Evolutionary conservation across 2,797 vertebrate species (phyloP), one percentile per base, ranked within the genome.

Genomic region (Lutjanus argentimaculatus): DNA sequence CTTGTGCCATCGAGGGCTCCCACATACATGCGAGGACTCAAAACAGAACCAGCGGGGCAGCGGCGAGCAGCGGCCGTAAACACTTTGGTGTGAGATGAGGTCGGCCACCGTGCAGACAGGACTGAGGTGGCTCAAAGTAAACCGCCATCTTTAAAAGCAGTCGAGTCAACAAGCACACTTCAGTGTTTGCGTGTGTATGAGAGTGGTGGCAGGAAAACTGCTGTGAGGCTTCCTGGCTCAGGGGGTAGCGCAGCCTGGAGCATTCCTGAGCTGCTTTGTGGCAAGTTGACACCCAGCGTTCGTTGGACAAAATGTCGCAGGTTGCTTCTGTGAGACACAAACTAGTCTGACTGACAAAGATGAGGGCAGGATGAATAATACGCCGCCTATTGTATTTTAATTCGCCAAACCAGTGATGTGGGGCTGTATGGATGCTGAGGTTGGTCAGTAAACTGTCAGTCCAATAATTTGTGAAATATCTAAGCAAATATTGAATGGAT

Each of bases 231-330:
- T 91, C 88, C 85, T 87, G 86, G 49, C 36, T 83, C 51, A 21
- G 62, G 62, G 73, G 67, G 72, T 17, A 52, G 66, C 30, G 63
- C 42, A 57, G 86, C 64, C 64, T 56, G 71, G 0, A 71, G 91
- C 85, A 92, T 93, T 94, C 91, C 84, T 83, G 36, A 84, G 83
- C 90, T 88, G 76, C 82, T 83, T 86, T 87, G 85, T 77, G 90
- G 89, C 75, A 53, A 87, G 77, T 72, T 78, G 78, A 88, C 80
- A 79, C 72, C 72, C 49, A 36, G 25, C 42, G 74, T 79, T 79
- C 52, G 82, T 49, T 67, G 67, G 67, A 74, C 67, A n/a, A 73
- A 72, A 81, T 67, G 80, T 72, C 71, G 76, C 83, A 74, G 87
- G 85, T 89, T 65, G 72, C 58, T 55, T 68, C 46, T 77, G 68